Conservation (phyloP, 2,797 vertebrate species). For the Peromyscus aztecus region DNA sequence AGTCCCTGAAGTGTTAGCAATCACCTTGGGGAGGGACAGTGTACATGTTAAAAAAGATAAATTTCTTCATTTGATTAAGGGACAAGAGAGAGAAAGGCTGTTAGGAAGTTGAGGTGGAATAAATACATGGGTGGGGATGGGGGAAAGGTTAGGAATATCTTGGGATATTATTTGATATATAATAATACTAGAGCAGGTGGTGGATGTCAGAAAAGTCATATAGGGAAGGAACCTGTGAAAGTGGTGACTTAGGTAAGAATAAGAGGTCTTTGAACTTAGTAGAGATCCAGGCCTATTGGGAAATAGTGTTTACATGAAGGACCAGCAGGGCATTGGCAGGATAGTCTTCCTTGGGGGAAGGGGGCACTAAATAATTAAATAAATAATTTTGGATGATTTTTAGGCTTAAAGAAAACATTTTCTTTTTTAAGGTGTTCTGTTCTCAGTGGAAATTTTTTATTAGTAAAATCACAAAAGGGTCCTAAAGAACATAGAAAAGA, state of each 20-base stretch:
- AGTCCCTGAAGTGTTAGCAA: not conserved
- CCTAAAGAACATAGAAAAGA: not conserved
- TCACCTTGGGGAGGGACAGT: not conserved
- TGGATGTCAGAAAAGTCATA: not conserved
- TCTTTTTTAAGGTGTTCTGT: not conserved
- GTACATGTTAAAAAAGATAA: slow-evolving; percentile 7
- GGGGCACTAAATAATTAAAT: not conserved
- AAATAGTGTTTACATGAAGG: not conserved
- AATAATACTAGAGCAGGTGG: not conserved
- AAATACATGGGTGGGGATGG: not conserved
- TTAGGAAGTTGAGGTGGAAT: not conserved
- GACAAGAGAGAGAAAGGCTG: not conserved
- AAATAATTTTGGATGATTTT: not conserved
- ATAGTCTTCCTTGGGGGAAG: not conserved
- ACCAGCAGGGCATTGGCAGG: not conserved
- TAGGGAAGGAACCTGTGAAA: not conserved
- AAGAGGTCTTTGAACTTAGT: not conserved
- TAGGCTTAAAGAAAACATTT: not conserved
- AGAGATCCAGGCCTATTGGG: not conserved
- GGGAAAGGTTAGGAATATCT: not conserved
- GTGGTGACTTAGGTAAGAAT: not conserved
- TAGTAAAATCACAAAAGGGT: not conserved
- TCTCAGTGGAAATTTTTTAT: not conserved
- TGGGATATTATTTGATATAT: not conserved
- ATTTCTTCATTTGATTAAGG: not conserved